Base-by-base conservation (phyloP, 64 coral and sea anemone species). In the Actinia tenebrosa region DNA sequence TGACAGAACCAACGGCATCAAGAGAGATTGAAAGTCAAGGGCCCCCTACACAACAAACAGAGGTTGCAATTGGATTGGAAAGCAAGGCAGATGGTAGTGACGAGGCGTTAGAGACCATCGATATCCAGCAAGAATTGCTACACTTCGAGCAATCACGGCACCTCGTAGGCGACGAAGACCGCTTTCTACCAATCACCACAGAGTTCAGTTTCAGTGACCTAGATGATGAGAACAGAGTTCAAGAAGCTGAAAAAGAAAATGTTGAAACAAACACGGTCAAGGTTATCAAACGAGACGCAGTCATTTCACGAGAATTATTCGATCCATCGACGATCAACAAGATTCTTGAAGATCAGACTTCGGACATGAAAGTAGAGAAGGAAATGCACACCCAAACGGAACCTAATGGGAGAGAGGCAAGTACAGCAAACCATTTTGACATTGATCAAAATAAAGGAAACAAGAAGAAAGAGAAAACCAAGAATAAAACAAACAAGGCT, bases 21-120 rank as follows among this genome's bases (percentile, higher is more conserved):
- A 10, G 4, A 14, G 69, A 4, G n/a, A 37, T 14, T 1, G 69
- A 72, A 72, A 72, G 37, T 10, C 23, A 37, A 72, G 26, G 69
- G 37, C 5, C 7, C 10, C 9, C 25, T 37, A 72, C 37, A 72
- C n/a, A 30, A 42, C n/a, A 89, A 60, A 89, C 87, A 17, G 89
- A 89, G 23, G 60, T 89, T 22, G 83, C 56, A 64, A 59, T 86
- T 16, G 89, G 86, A 44, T 79, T 93, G 53, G 60, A 42, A 30
- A 72, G 26, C 23, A 37, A 30, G 5, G 11, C 26, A 26, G 26
- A 1, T 72, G 69, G 23, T 72, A 42, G 26, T 23, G 23, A 72
- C 4, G 69, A 72, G 9, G 26, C 63, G 17, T 66, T 72, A 26
- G 69, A 72, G 69, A 72, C 69, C 10, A 72, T 72, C 23, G 69